Percentiles rank a stretch among this genome's conserved stretches.
phyloP scores from a whole-genome alignment of 1,140 invertebrate genomes.

The Ganaspis sp. region DNA sequence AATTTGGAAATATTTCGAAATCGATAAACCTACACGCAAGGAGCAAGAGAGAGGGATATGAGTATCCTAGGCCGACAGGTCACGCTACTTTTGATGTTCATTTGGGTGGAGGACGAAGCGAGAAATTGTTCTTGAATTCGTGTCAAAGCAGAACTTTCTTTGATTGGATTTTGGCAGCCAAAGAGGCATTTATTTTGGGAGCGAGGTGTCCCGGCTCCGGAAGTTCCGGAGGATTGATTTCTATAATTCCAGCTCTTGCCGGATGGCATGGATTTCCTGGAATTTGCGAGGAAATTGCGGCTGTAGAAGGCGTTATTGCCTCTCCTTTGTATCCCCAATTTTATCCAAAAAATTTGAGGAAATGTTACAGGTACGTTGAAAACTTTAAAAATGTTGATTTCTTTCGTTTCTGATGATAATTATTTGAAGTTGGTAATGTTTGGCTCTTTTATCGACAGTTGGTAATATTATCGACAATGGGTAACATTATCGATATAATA shows the following conservation, averaged over 20 bases:
- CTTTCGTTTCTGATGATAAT: too few species aligned
- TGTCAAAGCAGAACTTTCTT: slow-evolving; percentile 61
- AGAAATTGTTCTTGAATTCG: slow-evolving; percentile 33
- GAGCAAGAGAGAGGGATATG: slow-evolving; percentile 60
- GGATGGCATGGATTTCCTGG: not conserved
- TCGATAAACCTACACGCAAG: slow-evolving; percentile 26
- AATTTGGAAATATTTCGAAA: not conserved
- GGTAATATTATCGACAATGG: too few species aligned
- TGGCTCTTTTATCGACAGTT: too few species aligned
- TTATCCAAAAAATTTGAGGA: slow-evolving; percentile 60
- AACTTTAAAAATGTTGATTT: too few species aligned
- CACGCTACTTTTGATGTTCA: not conserved
- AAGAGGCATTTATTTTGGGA: slow-evolving; percentile 57
- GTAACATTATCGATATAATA: too few species aligned
- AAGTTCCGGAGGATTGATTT: slow-evolving; percentile 16
- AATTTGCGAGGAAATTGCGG: slow-evolving; percentile 57
- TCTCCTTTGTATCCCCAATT: slow-evolving; percentile 59
- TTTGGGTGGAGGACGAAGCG: slow-evolving; percentile 33
- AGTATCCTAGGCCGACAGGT: slow-evolving; percentile 55
- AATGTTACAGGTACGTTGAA: slow-evolving; percentile 63
- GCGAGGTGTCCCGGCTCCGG: slow-evolving; percentile 48
- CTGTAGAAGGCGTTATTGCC: slow-evolving; percentile 50
- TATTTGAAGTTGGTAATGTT: too few species aligned
- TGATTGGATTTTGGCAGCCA: slow-evolving; percentile 63
- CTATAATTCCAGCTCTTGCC: slow-evolving; percentile 30